Percentiles rank a stretch among this genome's conserved stretches.
phyloP scores from a whole-genome alignment of 2,113 vertebrate species.

The Mandrillus leucophaeus region DNA sequence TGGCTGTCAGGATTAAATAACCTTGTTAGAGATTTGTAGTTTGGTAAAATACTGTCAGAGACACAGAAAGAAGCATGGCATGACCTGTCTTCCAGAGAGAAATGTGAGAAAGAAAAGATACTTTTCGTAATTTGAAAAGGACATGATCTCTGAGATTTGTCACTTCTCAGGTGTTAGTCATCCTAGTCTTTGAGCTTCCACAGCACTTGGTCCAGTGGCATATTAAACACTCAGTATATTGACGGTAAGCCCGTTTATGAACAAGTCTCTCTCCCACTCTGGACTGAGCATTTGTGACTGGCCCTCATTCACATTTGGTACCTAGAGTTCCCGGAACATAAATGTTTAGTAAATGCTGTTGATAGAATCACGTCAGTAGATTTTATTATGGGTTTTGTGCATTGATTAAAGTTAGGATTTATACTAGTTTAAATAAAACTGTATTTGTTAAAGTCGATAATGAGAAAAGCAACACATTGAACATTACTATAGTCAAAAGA shows the following conservation, averaged over 20 bases:
- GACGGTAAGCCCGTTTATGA: neutral
- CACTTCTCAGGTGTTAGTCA: neutral
- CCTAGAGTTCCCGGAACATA: neutral
- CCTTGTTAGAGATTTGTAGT: neutral
- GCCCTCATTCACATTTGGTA: neutral
- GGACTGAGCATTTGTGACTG: neutral
- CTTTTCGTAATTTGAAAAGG: neutral
- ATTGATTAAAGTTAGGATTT: conserved; percentile 37
- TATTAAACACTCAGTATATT: neutral
- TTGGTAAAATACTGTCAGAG: conserved; percentile 19
- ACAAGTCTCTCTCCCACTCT: neutral
- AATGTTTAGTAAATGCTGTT: neutral
- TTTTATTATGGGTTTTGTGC: conserved; percentile 24
- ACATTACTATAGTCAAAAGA: neutral
- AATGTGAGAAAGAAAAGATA: conserved; percentile 24
- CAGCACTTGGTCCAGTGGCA: neutral
- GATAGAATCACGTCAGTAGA: conserved; percentile 7
- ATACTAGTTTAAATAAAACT: conserved; percentile 42
- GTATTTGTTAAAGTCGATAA: conserved; percentile 19
- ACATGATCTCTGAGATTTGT: neutral
- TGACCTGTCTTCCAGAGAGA: neutral
- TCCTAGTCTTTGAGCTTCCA: neutral
- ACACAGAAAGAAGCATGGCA: neutral
- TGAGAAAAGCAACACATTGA: neutral
- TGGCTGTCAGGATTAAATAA: conserved; percentile 37